Base-by-base conservation (phyloP, 53 echinoderm and acorn worm species). In the Hippasteria phrygiana region DNA sequence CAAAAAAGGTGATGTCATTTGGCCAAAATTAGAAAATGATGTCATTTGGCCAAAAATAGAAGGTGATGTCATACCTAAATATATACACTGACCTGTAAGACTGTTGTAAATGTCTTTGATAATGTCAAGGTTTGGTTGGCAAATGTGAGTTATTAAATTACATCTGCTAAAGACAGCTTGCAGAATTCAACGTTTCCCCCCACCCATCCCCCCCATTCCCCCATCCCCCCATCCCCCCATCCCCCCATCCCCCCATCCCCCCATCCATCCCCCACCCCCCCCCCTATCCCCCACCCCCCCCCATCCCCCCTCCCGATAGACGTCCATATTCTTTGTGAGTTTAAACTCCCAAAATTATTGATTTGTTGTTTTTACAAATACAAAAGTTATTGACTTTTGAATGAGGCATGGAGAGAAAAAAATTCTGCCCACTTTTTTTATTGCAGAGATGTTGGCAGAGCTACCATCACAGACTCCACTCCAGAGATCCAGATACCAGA, bases 21-120 rank as follows among this genome's bases (percentile, higher is more conserved):
- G 8, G 13, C 69, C 28, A 42, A 7, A 39, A 2, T 40, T 70
- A 71, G 71, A 69, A 35, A 12, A 43, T 67, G 85, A 85, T 85
- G 85, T 85, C 85, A 85, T 54, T n/a, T n/a, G n/a, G n/a, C 79
- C 22, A 22, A 50, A 85, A 64, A 85, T 70, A 71, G 71, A 69
- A 35, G 9, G 29, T 67, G 85, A 85, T 85, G 85, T 85, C 85
- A 85, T 54, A 47, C 12, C 85, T 85, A 71, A 71, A 70, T 48
- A 33, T 66, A 77, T 38, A 34, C 22, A 74, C 71, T 63, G 64
- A 63, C 64, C 64, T 3, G 55, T 20, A 32, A 12, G 47, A 27
- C 22, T 22, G 32, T 67, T 67, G 37, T 75, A 16, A 75, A 3
- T 12, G 18, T 48, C 1, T 50, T 22, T 35, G n/a, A 32, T 20